Evolutionary conservation across 1,140 invertebrate genomes (phyloP), one percentile per base, ranked within the genome.

Genomic region (Halictus rubicundus): DNA sequence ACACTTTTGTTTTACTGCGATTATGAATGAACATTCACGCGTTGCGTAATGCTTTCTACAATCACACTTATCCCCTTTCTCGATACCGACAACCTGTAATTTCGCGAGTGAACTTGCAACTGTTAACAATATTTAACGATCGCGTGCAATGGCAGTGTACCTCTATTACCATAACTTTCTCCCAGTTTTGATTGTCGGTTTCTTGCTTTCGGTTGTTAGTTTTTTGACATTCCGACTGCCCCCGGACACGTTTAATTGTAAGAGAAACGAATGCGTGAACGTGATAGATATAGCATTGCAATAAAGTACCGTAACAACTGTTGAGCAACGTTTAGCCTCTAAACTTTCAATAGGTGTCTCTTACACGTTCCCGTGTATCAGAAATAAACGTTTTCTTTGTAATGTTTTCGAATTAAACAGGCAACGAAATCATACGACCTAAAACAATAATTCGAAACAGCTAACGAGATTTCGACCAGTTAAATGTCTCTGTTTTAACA

Each of bases 41-140:
- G 21, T 57, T 57, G 7, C 54, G 2, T 21, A 57, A 57, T 21
- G n/a, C 54, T 57, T 57, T 57, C n/a, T n/a, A 57, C 54, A n/a
- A 57, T n/a, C n/a, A 57, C 9, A n/a, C 59, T 27, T 61, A 61
- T 46, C 23, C 21, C 25, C 59, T 4, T 23, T 10, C 59, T 14
- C 9, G 1, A 61, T 27, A 27, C 4, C 59, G 14, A 6, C 23
- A 61, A 61, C 23, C 9, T 61, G 23, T 27, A 61, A 27, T 61
- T 27, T 16, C 12, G 23, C 6, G 9, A 27, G 27, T 61, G 25
- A 61, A 61, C 25, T 61, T 27, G 25, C 12, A 27, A 61, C 49
- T 19, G 49, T 52, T 52, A 52, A 61, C 12, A 27, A 14, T n/a
- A 61, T 27, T 61, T 61, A 61, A 61, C 59, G 59, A 61, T 61